Evolutionary conservation across 1,140 invertebrate species (phyloP).

Genomic region (Trichogramma pretiosum): DNA sequence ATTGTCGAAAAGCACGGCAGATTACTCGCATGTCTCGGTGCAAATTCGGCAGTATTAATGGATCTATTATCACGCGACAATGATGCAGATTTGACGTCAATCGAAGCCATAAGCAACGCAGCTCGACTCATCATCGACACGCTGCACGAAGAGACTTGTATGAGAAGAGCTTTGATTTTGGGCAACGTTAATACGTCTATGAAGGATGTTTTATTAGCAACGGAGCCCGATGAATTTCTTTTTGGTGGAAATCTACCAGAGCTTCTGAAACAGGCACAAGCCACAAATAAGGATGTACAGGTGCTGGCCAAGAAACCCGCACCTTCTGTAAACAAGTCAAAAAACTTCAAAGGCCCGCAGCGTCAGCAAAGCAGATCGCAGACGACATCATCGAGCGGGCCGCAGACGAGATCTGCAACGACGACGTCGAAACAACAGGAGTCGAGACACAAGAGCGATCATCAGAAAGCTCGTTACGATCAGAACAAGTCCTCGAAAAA

Average conservation of each 20-base stretch:
- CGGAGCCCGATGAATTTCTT: conserved; percentile 7
- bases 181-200: conserved; percentile 13
- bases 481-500: not conserved
- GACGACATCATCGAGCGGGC: not conserved
- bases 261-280: conserved; percentile 1
- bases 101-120: conserved; percentile 16
- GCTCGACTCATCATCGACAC: conserved; percentile 18
- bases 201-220: conserved; percentile 6
- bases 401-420: not conserved
- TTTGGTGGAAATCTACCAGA: conserved; percentile 14
- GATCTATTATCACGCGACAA: not conserved
- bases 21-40: conserved; percentile 1
- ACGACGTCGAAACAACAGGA: not conserved
- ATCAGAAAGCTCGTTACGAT: not conserved
- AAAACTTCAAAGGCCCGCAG: not conserved
- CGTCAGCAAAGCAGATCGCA: not conserved
- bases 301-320: not conserved
- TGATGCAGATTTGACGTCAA: not conserved
- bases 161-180: conserved; percentile 18
- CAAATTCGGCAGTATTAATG: not conserved
- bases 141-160: conserved; percentile 21
- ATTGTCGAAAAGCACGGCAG: conserved; percentile 15
- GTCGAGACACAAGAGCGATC: too few species aligned
- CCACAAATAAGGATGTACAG: not conserved
- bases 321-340: not conserved